A percentile compares a stretch with the other conserved stretches of the same genome.
These are phyloP conservation scores for Hippopotamus amphibius DNA, from an alignment of 2,113 vertebrate genomes.

Conservation along the genomic window DNA sequence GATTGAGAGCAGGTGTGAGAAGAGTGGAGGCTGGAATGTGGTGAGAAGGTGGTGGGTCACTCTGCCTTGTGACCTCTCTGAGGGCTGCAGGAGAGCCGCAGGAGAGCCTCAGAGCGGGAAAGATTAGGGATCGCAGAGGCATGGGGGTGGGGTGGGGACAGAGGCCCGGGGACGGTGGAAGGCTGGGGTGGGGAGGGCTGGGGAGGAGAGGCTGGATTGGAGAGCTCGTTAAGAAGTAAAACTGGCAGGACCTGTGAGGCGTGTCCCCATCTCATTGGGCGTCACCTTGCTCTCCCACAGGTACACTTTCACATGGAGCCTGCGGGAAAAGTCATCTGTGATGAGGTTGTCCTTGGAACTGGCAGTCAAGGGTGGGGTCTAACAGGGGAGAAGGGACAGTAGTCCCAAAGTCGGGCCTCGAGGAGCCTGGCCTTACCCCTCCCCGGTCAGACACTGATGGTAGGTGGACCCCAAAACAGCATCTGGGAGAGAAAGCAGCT, in stretches of 20 bases:
- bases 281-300: background rate
- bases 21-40: rapidly evolving
- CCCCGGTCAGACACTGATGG: background rate
- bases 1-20: background rate
- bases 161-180: background rate
- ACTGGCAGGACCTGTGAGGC: background rate
- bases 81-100: background rate
- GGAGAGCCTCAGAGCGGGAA: background rate
- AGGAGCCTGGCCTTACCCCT: background rate
- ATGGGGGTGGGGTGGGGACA: no score
- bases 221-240: background rate
- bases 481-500: background rate
- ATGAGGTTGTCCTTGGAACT: background rate
- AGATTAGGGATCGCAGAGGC: background rate
- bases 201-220: background rate
- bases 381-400: background rate
- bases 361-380: background rate
- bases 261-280: background rate
- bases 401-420: background rate
- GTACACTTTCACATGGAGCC: background rate
- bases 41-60: rapidly evolving
- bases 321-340: background rate
- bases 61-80: background rate
- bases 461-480: background rate
- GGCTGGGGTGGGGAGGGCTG: background rate